Percentiles rank a stretch among this genome's conserved stretches.
phyloP scores from a whole-genome alignment of 35 echinoderm and acorn worm genomes.

The Stichopus chloronotus region DNA sequence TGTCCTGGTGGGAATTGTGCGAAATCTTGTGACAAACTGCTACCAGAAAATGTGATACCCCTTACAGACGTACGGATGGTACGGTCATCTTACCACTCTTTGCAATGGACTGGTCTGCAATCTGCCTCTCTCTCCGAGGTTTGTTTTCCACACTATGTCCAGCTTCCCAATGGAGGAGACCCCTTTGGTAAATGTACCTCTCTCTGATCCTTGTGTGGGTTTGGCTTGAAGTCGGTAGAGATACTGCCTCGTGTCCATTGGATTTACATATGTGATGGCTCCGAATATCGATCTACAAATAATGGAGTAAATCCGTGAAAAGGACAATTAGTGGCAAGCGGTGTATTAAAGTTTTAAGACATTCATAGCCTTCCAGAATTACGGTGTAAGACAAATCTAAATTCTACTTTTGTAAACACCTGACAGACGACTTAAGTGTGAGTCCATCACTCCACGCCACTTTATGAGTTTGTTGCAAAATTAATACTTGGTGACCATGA shows the following conservation, averaged over 20 bases:
- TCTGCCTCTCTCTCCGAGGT: constrained; percentile 91
- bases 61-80: too few relatives aligned
- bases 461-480: too few relatives aligned
- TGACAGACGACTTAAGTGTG: too few relatives aligned
- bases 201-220: constrained; percentile 71
- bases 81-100: constrained; percentile 78
- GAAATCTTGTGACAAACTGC: too few relatives aligned
- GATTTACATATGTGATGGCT: constrained; percentile 87
- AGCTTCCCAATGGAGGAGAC: constrained; percentile 98
- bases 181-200: constrained; percentile 78
- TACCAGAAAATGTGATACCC: too few relatives aligned
- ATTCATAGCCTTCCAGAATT: too few relatives aligned
- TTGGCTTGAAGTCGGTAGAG: constrained; percentile 92
- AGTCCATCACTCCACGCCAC: too few relatives aligned
- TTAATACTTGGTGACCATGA: too few relatives aligned
- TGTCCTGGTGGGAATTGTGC: too few relatives aligned
- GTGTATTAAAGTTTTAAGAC: neutral
- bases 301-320: neutral
- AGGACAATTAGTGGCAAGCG: neutral
- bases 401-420: too few relatives aligned
- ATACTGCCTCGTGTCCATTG: constrained; percentile 97
- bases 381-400: too few relatives aligned
- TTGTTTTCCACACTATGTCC: constrained; percentile 99
- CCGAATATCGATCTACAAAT: constrained; percentile 81
- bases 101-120: constrained; percentile 97